Conservation (phyloP, 1,140 invertebrate species). For the Magallana gigas region DNA sequence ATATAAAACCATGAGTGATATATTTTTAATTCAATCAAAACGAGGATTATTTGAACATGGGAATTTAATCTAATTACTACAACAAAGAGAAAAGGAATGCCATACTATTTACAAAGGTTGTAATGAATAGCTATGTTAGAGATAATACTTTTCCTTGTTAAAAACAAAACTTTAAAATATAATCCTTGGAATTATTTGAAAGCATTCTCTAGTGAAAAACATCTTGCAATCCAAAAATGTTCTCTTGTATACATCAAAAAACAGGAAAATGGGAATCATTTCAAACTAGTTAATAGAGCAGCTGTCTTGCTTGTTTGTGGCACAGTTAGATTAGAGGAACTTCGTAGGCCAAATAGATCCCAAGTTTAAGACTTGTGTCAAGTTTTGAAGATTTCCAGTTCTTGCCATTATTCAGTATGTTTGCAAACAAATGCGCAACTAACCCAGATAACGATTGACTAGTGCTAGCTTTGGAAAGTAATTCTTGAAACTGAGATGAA, state of each 20-base stretch:
- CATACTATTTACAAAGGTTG: no score
- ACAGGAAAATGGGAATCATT: not conserved
- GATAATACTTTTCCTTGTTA: no score
- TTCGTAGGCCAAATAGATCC: not conserved
- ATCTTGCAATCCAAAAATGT: not conserved
- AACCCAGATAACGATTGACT: not conserved
- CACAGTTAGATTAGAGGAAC: constrained; percentile 7
- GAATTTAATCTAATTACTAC: no score
- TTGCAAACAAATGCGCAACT: constrained; percentile 10
- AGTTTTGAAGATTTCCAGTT: constrained; percentile 25
- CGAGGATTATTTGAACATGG: no score
- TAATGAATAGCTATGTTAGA: no score
- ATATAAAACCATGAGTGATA: no score
- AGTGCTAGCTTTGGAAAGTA: not conserved
- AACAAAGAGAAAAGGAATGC: no score
- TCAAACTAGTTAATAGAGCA: constrained; percentile 8
- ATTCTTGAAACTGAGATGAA: constrained; percentile 7
- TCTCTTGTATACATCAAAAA: constrained; percentile 30
- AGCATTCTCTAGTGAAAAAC: constrained; percentile 1
- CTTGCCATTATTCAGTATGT: constrained; percentile 14
- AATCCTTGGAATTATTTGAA: constrained; percentile 1
- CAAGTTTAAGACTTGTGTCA: not conserved
- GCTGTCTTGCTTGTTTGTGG: constrained; percentile 4
- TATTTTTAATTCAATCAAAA: no score
- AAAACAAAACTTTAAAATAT: no score